phyloP scores from a whole-genome alignment of 2,888 invertebrate genomes.

The Latrodectus hesperus region DNA sequence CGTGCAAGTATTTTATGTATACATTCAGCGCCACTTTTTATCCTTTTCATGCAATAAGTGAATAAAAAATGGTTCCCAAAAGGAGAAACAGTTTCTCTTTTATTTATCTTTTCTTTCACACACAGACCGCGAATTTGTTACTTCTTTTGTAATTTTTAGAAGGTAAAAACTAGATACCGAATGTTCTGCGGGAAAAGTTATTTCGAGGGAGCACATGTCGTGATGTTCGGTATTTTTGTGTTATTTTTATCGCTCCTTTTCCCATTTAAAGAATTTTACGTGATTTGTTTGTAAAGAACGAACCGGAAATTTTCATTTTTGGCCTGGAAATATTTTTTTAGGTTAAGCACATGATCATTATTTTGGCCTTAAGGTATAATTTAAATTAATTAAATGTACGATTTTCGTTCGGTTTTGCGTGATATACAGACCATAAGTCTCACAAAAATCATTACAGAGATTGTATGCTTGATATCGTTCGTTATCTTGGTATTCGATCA shows the following conservation, averaged over 20 bases:
- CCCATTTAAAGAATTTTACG: not conserved
- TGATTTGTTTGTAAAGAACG: not conserved
- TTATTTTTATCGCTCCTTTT: no score
- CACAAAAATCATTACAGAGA: no score
- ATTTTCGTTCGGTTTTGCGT: no score
- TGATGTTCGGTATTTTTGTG: not conserved
- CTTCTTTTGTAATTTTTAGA: slow-evolving; percentile 3
- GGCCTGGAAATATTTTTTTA: no score
- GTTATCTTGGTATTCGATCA: no score
- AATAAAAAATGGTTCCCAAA: slow-evolving; percentile 5
- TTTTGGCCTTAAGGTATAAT: no score
- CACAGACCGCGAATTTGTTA: not conserved
- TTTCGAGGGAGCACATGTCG: not conserved
- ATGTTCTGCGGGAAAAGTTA: not conserved
- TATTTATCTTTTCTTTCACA: not conserved
- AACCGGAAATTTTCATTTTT: no score
- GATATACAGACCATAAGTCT: no score
- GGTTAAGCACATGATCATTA: no score
- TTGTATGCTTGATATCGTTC: no score
- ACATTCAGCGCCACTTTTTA: not conserved
- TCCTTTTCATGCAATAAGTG: not conserved
- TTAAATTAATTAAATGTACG: no score
- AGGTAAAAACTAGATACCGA: not conserved
- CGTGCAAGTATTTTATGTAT: slow-evolving; percentile 1
- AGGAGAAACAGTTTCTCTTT: not conserved